Base-by-base conservation (phyloP, 1,140 invertebrate species). In the Drosophila nebulosa region DNA sequence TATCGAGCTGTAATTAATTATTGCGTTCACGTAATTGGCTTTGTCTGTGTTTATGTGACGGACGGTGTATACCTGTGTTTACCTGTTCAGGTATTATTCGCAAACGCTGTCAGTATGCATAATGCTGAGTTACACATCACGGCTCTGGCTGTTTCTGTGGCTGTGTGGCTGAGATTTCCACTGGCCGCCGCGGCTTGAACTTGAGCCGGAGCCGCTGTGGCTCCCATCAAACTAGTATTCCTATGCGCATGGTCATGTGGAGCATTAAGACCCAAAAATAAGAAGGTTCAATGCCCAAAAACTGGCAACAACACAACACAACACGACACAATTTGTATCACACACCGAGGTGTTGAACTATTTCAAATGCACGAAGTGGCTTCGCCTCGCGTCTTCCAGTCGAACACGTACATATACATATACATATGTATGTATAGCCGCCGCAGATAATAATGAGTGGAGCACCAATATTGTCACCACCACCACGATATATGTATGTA, bases 21-120 rank as follows among this genome's bases (percentile, higher is more conserved):
- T 78, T 78, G 63, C 60, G 60, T 67, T 69, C 77, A 78, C 74
- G 77, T 74, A 78, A 74, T 74, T 73, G 69, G 69, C 59, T 67
- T 26, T 76, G 70, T 73, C 42, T 63, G 46, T 62, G 53, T 32
- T 32, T 32, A 32, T 32, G 30, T 32, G 30, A 32, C 30, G 30
- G 30, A 12, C 30, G 10, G 24, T 57, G 12, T 7, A 30, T 60
- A 21, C 6, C 9, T 51, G 12, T n/a, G 26, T 52, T 7, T 21
- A 51, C 30, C 21, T 50, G 46, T n/a, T 50, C 9, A 51, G 50
- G 21, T 62, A 67, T 66, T 55, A 61, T 64, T 73, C 58, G 73
- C 63, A 16, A 71, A 53, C 56, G 42, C 59, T 53, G 46, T 32
- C 30, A 32, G 30, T 24, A 35, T 50, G 58, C 56, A 62, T 24